Base-by-base conservation (phyloP, 2,797 vertebrate species). In the Ceryle rudis region DNA sequence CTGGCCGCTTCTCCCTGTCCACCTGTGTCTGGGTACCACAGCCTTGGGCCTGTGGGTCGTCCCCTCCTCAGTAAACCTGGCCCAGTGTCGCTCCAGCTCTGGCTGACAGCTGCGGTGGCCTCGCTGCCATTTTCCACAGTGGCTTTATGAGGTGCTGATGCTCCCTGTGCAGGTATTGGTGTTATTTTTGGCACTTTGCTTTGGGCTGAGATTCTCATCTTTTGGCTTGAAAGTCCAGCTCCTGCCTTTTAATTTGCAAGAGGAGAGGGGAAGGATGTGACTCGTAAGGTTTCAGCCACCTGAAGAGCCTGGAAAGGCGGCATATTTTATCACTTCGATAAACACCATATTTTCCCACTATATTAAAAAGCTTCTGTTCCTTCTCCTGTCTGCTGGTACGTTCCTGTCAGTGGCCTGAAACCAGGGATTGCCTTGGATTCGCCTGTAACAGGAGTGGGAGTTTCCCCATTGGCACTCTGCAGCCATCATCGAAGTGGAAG, bases 131-230 rank as follows among this genome's bases (percentile, higher is more conserved):
- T 90, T 91, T 80, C 83, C 49, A 90, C 35, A 12, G 62, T 49
- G 90, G 44, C 78, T 94, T 89, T 71, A 14, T 35, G 84, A 93
- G 65, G 65, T 93, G 84, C 79, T 89, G 58, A 70, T 0, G 13
- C 61, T 95, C 65, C 65, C 75, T 62, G 49, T 85, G 66, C 72
- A 2, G 11, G 69, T 77, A 81, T 5, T 6, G 2, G 49, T 93
- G 93, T 91, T 96, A 95, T 91, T 97, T 97, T 94, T 88, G 95
- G 85, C 79, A 61, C 69, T 95, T 74, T 79, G 87, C 96, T 97
- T 95, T 11, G 0, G 91, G 82, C 91, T 94, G 82, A 95, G 80
- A 78, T 91, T 93, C 72, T 95, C 90, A 87, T 95, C 84, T 97
- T 95, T 95, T 95, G 95, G 72, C 90, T 95, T 89, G 74, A 65